Evolutionary conservation across 2,113 vertebrate species (phyloP).

Genomic region (Neofelis nebulosa): DNA sequence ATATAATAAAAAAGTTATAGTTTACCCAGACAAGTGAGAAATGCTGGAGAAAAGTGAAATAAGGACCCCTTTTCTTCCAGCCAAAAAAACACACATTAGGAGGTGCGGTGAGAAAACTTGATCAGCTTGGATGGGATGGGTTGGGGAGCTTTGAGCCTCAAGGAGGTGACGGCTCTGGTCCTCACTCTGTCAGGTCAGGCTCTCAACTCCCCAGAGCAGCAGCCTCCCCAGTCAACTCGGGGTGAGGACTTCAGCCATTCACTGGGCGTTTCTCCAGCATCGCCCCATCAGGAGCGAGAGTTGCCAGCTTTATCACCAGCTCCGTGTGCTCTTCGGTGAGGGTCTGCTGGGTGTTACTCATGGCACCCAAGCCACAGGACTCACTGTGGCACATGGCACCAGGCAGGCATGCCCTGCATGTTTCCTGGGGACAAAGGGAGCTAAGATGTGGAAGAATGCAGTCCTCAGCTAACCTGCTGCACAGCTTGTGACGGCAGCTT

Average conservation of each 20-base stretch:
- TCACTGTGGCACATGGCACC: background rate
- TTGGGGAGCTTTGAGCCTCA: too few species aligned
- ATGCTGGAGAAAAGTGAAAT: background rate
- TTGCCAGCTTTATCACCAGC: too few species aligned
- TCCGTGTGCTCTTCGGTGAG: too few species aligned
- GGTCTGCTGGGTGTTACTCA: background rate
- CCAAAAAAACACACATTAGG: background rate
- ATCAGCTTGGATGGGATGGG: background rate
- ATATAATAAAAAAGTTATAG: too few species aligned
- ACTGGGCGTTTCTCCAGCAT: background rate
- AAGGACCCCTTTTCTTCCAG: background rate
- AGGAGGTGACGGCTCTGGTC: fast-evolving
- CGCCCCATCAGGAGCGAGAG: background rate
- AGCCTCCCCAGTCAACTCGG: background rate
- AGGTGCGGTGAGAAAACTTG: too few species aligned
- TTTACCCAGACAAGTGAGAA: background rate
- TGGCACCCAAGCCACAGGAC: background rate
- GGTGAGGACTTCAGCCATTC: background rate
- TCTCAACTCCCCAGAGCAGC: background rate
- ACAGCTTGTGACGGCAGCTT: too few species aligned
- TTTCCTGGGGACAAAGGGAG: background rate
- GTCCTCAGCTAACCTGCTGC: fast-evolving
- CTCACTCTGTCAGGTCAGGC: fast-evolving
- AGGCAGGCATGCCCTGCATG: fast-evolving
- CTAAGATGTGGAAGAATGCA: too few species aligned